Conservation (phyloP, 2,797 vertebrate species). For the Poeciliopsis infans region DNA sequence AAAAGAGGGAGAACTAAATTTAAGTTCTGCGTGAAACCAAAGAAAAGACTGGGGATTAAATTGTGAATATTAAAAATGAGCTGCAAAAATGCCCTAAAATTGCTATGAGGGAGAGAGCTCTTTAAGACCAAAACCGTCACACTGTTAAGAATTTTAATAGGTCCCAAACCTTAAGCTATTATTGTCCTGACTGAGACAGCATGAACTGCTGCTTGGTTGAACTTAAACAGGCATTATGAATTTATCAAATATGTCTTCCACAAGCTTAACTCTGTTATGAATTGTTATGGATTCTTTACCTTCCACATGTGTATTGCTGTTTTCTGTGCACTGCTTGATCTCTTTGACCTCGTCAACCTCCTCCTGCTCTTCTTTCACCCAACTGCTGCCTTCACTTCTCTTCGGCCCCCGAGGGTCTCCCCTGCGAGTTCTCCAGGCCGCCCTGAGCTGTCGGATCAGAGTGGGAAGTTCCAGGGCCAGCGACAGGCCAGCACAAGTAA, state of each 20-base stretch:
- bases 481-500: conserved; percentile 67
- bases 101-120: background rate
- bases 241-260: conserved; percentile 30
- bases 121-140: background rate
- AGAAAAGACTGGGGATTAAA: background rate
- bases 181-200: background rate
- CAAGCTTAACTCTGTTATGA: background rate
- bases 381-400: conserved; percentile 42
- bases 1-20: background rate
- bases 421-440: conserved; percentile 68
- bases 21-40: background rate
- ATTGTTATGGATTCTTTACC: conserved; percentile 53
- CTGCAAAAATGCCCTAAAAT: background rate
- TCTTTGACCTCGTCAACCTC: conserved; percentile 55
- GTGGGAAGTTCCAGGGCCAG: conserved; percentile 72
- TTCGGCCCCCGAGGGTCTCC: conserved; percentile 45
- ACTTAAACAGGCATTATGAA: conserved; percentile 14
- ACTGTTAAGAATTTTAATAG: background rate
- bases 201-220: background rate
- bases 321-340: conserved; percentile 42
- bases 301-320: conserved; percentile 48
- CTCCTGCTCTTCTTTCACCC: conserved; percentile 54
- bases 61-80: background rate
- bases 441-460: conserved; percentile 73
- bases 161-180: background rate